Percentiles rank a stretch among this genome's conserved stretches.
These are phyloP conservation scores for Rhopalosiphum maidis DNA, from an alignment of 1,140 invertebrate species.

Conservation along the genomic window DNA sequence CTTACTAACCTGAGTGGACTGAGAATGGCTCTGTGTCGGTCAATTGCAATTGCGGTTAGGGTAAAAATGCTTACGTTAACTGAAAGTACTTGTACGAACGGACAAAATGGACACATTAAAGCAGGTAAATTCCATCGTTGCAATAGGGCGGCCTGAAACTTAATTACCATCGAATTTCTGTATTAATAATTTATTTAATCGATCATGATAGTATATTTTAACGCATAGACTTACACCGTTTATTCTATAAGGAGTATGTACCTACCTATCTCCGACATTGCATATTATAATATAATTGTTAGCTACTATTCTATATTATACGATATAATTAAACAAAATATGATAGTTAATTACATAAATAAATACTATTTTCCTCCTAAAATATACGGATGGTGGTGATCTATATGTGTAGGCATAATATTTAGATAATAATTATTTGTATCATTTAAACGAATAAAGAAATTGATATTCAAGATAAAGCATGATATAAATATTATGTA, in stretches of 20 bases:
- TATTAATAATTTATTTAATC: neutral
- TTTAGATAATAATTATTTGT: neutral
- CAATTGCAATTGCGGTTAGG: conserved; percentile 67
- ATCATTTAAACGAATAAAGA: neutral
- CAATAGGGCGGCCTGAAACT: conserved; percentile 68
- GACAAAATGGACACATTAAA: conserved; percentile 68
- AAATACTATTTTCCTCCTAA: neutral
- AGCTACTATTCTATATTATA: neutral
- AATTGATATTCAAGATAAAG: neutral
- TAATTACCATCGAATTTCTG: neutral
- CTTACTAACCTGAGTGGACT: conserved; percentile 61
- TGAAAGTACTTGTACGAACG: conserved; percentile 67
- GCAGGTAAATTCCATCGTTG: conserved; percentile 68
- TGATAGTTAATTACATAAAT: too few species aligned
- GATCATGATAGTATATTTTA: neutral
- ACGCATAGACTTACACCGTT: neutral
- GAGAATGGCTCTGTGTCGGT: conserved; percentile 63
- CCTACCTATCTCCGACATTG: neutral
- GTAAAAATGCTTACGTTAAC: conserved; percentile 70
- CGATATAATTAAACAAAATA: neutral
- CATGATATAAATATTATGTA: neutral
- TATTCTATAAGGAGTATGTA: neutral
- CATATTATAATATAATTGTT: neutral
- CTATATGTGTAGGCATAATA: neutral
- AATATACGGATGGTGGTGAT: neutral